These are phyloP conservation scores for Burhinus oedicnemus DNA, from an alignment of 2,113 vertebrate species.

Conservation along the genomic window DNA sequence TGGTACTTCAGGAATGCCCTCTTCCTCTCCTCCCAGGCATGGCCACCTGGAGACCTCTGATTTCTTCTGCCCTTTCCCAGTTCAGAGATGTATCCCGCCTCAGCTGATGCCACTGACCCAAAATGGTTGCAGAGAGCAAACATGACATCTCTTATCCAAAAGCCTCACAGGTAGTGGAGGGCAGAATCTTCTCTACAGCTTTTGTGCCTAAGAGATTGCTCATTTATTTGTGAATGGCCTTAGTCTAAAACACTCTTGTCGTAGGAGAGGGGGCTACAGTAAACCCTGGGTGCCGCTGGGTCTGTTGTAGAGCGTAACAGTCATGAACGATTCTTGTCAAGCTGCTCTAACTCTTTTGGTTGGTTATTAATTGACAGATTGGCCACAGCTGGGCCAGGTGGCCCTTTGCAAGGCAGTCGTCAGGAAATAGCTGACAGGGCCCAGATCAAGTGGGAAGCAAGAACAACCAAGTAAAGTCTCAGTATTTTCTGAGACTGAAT, in stretches of 20 bases:
- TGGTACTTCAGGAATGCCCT: background rate
- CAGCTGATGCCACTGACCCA: background rate
- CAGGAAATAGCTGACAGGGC: background rate
- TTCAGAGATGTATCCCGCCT: background rate
- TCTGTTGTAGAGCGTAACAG: background rate
- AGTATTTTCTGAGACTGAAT: background rate
- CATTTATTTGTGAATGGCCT: background rate
- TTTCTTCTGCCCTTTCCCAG: background rate
- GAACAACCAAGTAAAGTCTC: background rate
- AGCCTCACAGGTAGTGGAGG: background rate
- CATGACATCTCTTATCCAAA: background rate
- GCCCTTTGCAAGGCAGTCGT: background rate
- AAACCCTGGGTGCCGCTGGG: background rate
- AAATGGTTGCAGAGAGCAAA: background rate
- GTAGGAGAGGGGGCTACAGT: background rate
- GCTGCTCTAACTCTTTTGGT: background rate
- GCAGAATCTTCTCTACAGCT: background rate
- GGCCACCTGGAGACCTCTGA: background rate
- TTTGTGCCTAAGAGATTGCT: background rate
- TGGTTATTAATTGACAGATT: background rate
- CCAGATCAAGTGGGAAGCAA: accelerated
- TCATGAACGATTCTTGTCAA: background rate
- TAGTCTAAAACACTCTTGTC: background rate
- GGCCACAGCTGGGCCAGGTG: background rate
- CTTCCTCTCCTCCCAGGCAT: background rate